Base-by-base conservation (phyloP, 2,797 vertebrate genomes). In the Halcyon smyrnensis region DNA sequence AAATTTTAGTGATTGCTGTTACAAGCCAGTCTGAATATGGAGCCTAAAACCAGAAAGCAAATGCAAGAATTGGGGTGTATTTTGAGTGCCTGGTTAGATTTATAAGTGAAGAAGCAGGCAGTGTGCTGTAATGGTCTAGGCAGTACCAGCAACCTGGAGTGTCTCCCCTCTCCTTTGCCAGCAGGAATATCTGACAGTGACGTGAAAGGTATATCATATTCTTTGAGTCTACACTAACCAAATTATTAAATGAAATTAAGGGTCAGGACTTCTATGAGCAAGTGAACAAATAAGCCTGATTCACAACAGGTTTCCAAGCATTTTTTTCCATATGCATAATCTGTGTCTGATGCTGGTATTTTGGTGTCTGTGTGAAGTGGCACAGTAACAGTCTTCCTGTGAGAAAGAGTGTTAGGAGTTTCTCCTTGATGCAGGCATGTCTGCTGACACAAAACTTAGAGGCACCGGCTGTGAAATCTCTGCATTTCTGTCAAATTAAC, bases 311-410 rank as follows among this genome's bases (percentile, higher is more conserved):
- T 73, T 93, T 79, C 65, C 28, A 46, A 86, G 41, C 37, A 84
- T 6, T 50, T 39, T 84, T 57, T 69, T 46, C 67, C 39, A 32
- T 5, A 21, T 3, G 9, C 0, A 5, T 56, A 37, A 75, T 23
- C 32, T 41, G 50, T 54, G 21, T 25, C 12, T 0, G 0, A 37
- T 9, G 34, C 24, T 0, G 0, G 5, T 36, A 57, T 37, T 93
- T 21, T 68, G 41, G 36, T 34, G 34, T 27, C 37, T 5, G 30
- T 16, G 39, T 39, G 69, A 81, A 71, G 57, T 0, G 62, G 57
- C 6, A 46, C 32, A n/a, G 9, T 13, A 62, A 57, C 2, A 43
- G 14, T 4, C 65, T 11, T 13, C 15, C 57, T 59, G 24, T 11
- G 4, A 18, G 57, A 19, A 71, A 20, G 21, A 9, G 12, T 4